These are phyloP conservation scores for Lasioglossum calceatum DNA, from an alignment of 2,888 invertebrate genomes.

Conservation along the genomic window DNA sequence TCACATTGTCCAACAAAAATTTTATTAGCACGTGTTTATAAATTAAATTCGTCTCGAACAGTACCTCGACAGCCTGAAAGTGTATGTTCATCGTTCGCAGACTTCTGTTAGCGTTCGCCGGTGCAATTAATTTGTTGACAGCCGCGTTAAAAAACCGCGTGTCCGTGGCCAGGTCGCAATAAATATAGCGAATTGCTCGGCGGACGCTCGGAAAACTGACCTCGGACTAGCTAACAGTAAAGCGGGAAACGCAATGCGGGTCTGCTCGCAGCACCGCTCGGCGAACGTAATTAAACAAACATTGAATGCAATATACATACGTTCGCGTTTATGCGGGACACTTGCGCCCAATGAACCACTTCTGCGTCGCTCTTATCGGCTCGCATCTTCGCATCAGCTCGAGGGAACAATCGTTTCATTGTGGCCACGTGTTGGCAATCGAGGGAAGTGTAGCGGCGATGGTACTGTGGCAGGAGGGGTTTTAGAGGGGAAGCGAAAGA, in stretches of 20 bases:
- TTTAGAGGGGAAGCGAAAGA: background rate
- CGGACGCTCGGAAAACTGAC: conserved; percentile 49
- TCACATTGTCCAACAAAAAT: background rate
- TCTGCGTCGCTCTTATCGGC: conserved; percentile 21
- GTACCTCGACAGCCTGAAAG: background rate
- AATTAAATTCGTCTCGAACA: background rate
- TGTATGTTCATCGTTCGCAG: background rate
- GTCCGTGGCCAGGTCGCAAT: conserved; percentile 14
- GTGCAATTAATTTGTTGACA: conserved; percentile 13
- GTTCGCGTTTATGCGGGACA: conserved; percentile 19
- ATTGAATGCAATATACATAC: conserved; percentile 12
- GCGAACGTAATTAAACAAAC: conserved; percentile 37
- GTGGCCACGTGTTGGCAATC: conserved; percentile 18
- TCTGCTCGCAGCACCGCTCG: conserved; percentile 1
- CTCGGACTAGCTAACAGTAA: conserved; percentile 34
- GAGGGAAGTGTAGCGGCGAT: background rate
- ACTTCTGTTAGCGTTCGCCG: background rate
- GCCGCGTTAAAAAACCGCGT: background rate
- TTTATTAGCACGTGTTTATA: background rate
- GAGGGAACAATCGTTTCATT: conserved; percentile 35
- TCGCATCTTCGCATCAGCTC: background rate
- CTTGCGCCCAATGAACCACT: conserved; percentile 26
- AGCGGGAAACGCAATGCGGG: conserved; percentile 34
- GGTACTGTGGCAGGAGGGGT: too few relatives aligned
- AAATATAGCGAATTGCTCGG: conserved; percentile 43